Evolutionary conservation across 2,888 invertebrate genomes (phyloP), one percentile per base, ranked within the genome.

Genomic region (Drosophila tripunctata): DNA sequence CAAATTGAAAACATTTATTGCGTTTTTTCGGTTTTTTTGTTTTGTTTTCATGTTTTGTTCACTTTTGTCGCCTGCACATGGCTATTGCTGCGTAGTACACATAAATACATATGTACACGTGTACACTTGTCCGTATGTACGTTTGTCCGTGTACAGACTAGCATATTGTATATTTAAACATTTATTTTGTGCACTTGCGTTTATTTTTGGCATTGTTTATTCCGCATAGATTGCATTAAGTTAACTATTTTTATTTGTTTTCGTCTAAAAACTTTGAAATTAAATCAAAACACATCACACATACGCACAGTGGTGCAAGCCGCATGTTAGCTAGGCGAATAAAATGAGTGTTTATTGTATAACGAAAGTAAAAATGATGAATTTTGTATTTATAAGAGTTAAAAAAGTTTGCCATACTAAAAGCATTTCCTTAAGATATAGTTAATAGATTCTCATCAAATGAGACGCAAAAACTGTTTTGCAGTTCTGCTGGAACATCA

Each of bases 191-290:
- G n/a, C 21, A 8, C n/a, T 47, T 15, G n/a, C 22, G 31, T 15
- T 75, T 67, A 67, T 75, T 75, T 73, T 62, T 56, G 65, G 44
- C 72, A 68, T 75, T 67, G 54, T 63, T 75, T 75, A 50, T 67
- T 55, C n/a, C 48, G 56, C 48, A 56, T 38, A 22, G 52, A 41
- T 55, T 67, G 75, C 75, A 61, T 36, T 38, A 35, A 60, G 33
- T 52, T 40, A 55, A 65, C 48, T 51, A 57, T 70, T 60, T 75
- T 35, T 68, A 68, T 74, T 31, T 68, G 5, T 48, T 24, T 43
- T 57, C 21, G 4, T 10, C 10, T 14, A 41, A 63, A 38, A 52
- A 52, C 31, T 40, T 17, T 50, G 15, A 2, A 67, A 57, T 15
- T 24, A 2, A 2, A 17, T 12, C 8, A 31, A 10, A 45, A 31